These are phyloP conservation scores for Sebastes alutus DNA, from an alignment of 2,797 vertebrate species.

Conservation along the genomic window DNA sequence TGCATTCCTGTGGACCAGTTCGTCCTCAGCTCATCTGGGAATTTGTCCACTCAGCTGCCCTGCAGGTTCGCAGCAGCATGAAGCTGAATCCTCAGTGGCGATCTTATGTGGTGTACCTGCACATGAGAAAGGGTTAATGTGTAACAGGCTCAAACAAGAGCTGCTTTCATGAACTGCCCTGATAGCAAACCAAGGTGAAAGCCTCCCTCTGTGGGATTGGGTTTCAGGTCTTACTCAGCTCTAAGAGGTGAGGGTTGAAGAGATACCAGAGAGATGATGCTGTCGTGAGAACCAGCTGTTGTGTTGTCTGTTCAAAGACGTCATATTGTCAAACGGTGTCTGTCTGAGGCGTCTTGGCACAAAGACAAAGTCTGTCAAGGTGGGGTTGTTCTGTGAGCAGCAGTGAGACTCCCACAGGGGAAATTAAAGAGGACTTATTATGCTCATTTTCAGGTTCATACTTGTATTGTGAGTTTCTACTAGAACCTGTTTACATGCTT, in stretches of 20 bases:
- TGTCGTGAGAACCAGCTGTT: conserved; percentile 36
- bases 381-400: conserved; percentile 21
- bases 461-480: not conserved
- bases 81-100: not conserved
- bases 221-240: conserved; percentile 55
- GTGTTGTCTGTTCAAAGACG: not conserved
- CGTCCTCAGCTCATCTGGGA: not conserved
- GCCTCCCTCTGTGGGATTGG: conserved; percentile 45
- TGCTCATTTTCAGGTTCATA: not conserved
- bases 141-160: conserved; percentile 73
- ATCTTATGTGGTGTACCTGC: not conserved
- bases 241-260: conserved; percentile 18
- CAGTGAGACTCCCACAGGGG: not conserved
- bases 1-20: not conserved
- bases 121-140: conserved; percentile 69
- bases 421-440: not conserved
- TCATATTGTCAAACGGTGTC: not conserved
- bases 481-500: not conserved
- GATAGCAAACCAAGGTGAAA: conserved; percentile 57
- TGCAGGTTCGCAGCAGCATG: not conserved
- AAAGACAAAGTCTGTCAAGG: not conserved
- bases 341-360: not conserved
- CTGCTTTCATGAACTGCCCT: conserved; percentile 62
- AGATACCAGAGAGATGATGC: conserved; percentile 28
- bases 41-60: conserved; percentile 24